phyloP scores from a whole-genome alignment of 2,113 vertebrate species.

The Sisor rabdophorus region DNA sequence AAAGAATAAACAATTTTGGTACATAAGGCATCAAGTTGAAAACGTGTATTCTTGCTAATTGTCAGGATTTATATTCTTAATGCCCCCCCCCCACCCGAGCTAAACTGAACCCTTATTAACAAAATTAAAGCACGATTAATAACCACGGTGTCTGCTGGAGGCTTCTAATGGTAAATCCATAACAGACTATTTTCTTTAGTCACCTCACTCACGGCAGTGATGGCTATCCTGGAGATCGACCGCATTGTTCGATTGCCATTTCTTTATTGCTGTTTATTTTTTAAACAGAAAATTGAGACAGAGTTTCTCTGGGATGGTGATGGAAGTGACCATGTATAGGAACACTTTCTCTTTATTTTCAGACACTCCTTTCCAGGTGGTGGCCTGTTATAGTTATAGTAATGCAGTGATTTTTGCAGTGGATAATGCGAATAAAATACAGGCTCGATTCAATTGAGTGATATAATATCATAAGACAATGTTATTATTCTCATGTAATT shows the following conservation, averaged over 20 bases:
- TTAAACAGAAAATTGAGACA: background rate
- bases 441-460: no score
- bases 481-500: no score
- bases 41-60: constrained; percentile 21
- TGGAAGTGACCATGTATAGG: background rate
- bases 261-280: constrained; percentile 22
- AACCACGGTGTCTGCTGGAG: background rate
- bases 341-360: no score
- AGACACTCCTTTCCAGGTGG: background rate
- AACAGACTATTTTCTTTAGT: constrained; percentile 24
- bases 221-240: background rate
- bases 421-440: no score
- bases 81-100: constrained; percentile 7
- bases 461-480: no score
- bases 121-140: constrained; percentile 46
- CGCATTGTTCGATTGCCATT: background rate
- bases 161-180: constrained; percentile 42
- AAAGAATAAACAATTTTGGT: background rate
- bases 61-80: constrained; percentile 45
- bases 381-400: no score
- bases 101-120: constrained; percentile 38
- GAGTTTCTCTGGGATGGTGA: background rate
- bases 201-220: background rate
- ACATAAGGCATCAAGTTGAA: constrained; percentile 1
- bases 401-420: no score